Conservation (phyloP, 2,797 vertebrate species). For the Podarcis lilfordi region DNA sequence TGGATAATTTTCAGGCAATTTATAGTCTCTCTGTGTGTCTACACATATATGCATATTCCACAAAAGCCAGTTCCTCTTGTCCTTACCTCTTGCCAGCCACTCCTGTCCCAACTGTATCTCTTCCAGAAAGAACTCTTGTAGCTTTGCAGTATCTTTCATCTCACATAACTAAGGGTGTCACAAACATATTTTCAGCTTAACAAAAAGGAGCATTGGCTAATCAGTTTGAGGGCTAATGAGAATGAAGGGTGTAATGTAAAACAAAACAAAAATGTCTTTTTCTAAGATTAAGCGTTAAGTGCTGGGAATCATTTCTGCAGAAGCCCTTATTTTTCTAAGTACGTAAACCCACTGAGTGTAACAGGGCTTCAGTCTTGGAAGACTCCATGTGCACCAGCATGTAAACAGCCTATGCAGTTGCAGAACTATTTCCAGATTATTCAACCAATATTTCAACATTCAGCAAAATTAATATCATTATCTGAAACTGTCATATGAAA, state of each 20-base stretch:
- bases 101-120: slow-evolving; percentile 58
- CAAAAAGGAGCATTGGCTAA: not conserved
- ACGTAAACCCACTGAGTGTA: not conserved
- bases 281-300: not conserved
- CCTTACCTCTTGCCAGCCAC: slow-evolving; percentile 60
- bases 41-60: not conserved
- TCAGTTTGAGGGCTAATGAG: not conserved
- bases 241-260: not conserved
- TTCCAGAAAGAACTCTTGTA: slow-evolving; percentile 59
- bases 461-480: not conserved
- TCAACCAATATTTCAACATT: not conserved
- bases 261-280: not conserved
- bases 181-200: slow-evolving; percentile 5
- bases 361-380: too few species aligned
- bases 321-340: not conserved
- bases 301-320: not conserved
- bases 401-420: not conserved
- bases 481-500: not conserved
- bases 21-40: not conserved
- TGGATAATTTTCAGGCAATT: not conserved
- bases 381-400: not conserved
- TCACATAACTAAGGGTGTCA: slow-evolving; percentile 43
- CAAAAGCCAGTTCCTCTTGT: slow-evolving; percentile 2
- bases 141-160: slow-evolving; percentile 50
- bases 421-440: not conserved